A percentile compares a stretch with the other conserved stretches of the same genome.
Conservation (phyloP, 2,113 vertebrate species). For the Scolopax mira region DNA sequence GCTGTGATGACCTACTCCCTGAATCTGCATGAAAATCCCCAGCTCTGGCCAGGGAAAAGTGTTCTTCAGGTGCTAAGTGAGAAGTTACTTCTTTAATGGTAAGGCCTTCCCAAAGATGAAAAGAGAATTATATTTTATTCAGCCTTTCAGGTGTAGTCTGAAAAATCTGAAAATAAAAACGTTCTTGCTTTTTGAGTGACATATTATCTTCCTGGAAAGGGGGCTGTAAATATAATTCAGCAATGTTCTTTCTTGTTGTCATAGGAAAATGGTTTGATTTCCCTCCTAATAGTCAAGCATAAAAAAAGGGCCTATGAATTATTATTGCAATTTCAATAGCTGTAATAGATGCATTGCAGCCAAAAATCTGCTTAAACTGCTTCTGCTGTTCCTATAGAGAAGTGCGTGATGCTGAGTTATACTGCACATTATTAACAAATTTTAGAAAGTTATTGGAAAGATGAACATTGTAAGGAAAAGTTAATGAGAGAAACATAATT, state of each 20-base stretch:
- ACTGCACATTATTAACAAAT: neutral
- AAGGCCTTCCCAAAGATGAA: neutral
- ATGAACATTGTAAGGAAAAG: neutral
- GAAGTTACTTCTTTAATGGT: neutral
- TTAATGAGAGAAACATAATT: conserved; percentile 44
- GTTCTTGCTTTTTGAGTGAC: neutral
- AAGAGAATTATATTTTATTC: neutral
- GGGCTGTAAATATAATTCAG: neutral
- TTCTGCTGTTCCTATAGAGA: conserved; percentile 52
- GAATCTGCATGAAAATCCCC: neutral
- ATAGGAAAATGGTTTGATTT: neutral
- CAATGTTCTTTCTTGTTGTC: neutral
- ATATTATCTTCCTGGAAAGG: neutral
- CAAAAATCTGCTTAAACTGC: conserved; percentile 13
- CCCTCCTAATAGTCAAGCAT: neutral
- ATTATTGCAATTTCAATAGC: neutral
- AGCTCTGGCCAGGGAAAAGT: neutral
- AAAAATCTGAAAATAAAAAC: neutral
- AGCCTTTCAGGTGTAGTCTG: neutral
- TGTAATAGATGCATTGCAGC: neutral
- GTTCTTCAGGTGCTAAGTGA: neutral
- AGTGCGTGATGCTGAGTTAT: neutral
- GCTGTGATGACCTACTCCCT: neutral
- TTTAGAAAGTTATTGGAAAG: neutral
- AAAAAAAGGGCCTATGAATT: neutral